Evolutionary conservation across 1,140 invertebrate genomes (phyloP), one percentile per base, ranked within the genome.

Genomic region (Palaemon carinicauda): DNA sequence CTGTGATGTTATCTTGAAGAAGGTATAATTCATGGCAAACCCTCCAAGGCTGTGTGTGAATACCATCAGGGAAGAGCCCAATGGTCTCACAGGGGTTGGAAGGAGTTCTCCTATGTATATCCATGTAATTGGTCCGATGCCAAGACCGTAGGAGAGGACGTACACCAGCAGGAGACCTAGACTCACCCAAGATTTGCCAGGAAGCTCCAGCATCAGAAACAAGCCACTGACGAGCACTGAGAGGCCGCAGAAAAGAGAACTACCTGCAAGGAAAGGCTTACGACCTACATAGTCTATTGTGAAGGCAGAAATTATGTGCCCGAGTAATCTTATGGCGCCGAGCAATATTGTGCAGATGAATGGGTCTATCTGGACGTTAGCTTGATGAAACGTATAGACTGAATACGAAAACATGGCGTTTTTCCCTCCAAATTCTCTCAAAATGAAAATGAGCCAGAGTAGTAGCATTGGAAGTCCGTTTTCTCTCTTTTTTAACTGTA

Each of bases 121-220:
- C 81, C 81, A 83, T 15, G 81, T 52, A 33, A 83, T 75, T 50
- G 81, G 81, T 3, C 81, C 81, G 1, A 83, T 19, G 31, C 81
- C 81, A 2, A 56, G 19, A n/a, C 81, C 81, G 29, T 83, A 83
- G 17, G 71, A 24, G 19, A 69, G 41, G 14, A 75, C 60, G 52
- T 21, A 75, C 7, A 56, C 27, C 3, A 83, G 69, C 33, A 83
- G n/a, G 3, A 27, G 27, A 24, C n/a, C 56, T 1, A 65, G 19
- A 19, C n/a, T 21, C 56, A 65, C 56, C 56, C 56, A 65, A 21
- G 56, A 10, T 21, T 21, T 12, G 1, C 56, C 56, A 24, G n/a
- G n/a, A 15, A 27, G 5, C 12, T 65, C 56, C 17, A 65, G 56
- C 15, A n/a, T 3, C n/a, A 65, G 17, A 19, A 65, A n/a, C 3